phyloP scores from a whole-genome alignment of 2,113 vertebrate genomes.

The Chaenogobius annularis region DNA sequence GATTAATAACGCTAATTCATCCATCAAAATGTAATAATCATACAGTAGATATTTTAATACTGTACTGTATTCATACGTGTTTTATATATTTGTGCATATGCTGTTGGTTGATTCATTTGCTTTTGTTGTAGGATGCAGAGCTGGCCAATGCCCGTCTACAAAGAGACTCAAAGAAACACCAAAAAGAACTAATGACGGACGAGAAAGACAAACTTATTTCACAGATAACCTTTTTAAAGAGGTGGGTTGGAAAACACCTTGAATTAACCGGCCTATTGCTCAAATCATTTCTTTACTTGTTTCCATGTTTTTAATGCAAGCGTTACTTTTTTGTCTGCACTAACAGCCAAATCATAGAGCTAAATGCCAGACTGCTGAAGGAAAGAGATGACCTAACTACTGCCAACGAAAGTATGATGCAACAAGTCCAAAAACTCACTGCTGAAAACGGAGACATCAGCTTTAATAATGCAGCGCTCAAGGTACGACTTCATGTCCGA shows the following conservation, averaged over 20 bases:
- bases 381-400: constrained; percentile 65
- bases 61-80: neutral
- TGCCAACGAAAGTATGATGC: constrained; percentile 71
- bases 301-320: neutral
- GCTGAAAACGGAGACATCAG: constrained; percentile 75
- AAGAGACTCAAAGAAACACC: constrained; percentile 74
- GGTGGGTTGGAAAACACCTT: constrained; percentile 70
- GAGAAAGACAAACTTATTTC: constrained; percentile 76
- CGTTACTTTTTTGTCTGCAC: neutral
- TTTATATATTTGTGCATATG: neutral
- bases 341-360: constrained; percentile 76
- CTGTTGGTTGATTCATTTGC: neutral
- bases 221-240: constrained; percentile 75
- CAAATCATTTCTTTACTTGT: neutral
- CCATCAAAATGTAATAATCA: too few relatives aligned
- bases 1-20: neutral
- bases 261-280: neutral
- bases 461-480: constrained; percentile 79
- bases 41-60: neutral
- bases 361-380: constrained; percentile 74
- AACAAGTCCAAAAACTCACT: constrained; percentile 72
- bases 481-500: constrained; percentile 68
- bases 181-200: constrained; percentile 73
- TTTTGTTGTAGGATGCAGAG: constrained; percentile 75
- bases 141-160: constrained; percentile 73